Percentiles rank a stretch among this genome's conserved stretches.
phyloP scores from a whole-genome alignment of 2,113 vertebrate species.

The Dicaeum eximium region DNA sequence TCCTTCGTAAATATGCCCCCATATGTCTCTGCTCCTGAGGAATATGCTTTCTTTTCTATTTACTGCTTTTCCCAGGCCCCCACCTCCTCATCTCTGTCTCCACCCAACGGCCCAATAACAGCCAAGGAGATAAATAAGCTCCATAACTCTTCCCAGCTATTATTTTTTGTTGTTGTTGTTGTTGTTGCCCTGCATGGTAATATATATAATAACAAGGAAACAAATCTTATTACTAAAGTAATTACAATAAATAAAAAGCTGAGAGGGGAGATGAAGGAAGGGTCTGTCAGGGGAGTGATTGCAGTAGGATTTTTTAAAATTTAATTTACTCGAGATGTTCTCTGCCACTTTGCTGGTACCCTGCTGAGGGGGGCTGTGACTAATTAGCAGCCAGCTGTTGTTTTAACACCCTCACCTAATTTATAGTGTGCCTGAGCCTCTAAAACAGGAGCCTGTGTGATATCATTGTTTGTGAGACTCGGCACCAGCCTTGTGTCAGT shows the following conservation, averaged over 20 bases:
- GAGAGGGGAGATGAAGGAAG: conserved; percentile 58
- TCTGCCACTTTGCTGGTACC: conserved; percentile 28
- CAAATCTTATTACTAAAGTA: conserved; percentile 78
- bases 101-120: conserved; percentile 62
- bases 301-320: conserved; percentile 58
- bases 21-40: conserved; percentile 56
- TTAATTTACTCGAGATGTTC: conserved; percentile 65
- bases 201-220: conserved; percentile 75
- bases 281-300: conserved; percentile 63
- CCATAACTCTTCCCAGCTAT: conserved; percentile 72
- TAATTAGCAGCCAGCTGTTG: conserved; percentile 66
- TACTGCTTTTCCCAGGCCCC: conserved; percentile 54
- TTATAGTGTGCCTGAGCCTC: conserved; percentile 22
- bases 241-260: conserved; percentile 78
- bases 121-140: conserved; percentile 77
- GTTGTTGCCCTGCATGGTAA: conserved; percentile 57
- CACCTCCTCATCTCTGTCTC: conserved; percentile 19
- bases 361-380: conserved; percentile 45
- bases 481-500: not conserved
- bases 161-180: conserved; percentile 61
- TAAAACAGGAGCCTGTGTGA: conserved; percentile 20
- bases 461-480: conserved; percentile 2
- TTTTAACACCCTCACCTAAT: conserved; percentile 37
- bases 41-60: conserved; percentile 68
- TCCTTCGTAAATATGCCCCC: conserved; percentile 63